Evolutionary conservation across 2,888 invertebrate genomes (phyloP), one percentile per base, ranked within the genome.

Genomic region (Chymomyza caudatula): DNA sequence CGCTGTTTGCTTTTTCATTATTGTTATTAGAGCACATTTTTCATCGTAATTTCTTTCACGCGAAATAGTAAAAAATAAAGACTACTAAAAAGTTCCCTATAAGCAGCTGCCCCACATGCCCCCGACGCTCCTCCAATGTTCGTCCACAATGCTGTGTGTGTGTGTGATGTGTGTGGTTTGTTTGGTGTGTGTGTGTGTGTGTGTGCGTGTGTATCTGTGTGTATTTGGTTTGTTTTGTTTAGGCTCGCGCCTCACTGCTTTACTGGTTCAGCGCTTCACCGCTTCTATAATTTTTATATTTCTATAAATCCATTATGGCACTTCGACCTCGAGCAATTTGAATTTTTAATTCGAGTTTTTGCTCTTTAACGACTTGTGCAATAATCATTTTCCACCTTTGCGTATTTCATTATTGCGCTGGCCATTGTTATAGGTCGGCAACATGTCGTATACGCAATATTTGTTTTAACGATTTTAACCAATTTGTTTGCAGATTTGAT

Each of bases 1-100:
- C 55, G 63, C 44, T 78, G 76, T 83, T 80, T 78, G 80, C 74
- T 80, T 80, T 73, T 80, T 78, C 77, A 76, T 80, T 82, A 80
- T 80, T 80, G 83, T 82, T 80, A 80, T 82, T 79, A 80, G 79
- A 80, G 83, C 83, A 82, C 83, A 80, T 80, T 80, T 82, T 79
- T 80, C 77, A 77, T 76, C 76, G 83, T 80, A 82, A 82, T 80
- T 81, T 80, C 83, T 74, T 79, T 82, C 74, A 76, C 80, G 83
- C 79, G 79, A 79, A 82, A 80, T 82, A 75, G 73, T 78, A 82
- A 82, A 78, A 79, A 78, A 77, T 71, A 68, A 69, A 77, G 79
- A 75, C 73, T 72, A 76, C 76, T 71, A 77, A 76, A 82, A 79
- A 75, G 69, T 65, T 65, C 61, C 67, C 68, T 63, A 61, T 22